Evolutionary conservation across 2,888 invertebrate species (phyloP).

Genomic region (Andrena haemorrhoa): DNA sequence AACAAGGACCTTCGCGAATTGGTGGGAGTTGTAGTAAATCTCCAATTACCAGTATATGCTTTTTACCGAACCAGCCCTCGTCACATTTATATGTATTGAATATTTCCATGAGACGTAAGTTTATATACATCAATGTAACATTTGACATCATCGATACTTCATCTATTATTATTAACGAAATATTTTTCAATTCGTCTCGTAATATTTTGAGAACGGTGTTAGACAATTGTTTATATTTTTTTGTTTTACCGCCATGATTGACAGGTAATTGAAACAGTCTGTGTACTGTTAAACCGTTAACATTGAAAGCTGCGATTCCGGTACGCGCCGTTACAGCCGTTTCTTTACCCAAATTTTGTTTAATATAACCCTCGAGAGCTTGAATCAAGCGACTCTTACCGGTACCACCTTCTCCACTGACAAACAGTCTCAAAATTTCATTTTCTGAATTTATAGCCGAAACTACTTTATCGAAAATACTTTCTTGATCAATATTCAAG

Average conservation of each 20-base stretch:
- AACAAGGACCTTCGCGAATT: background rate
- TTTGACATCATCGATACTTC: background rate
- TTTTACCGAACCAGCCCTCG: background rate
- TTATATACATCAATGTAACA: background rate
- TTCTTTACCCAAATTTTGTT: background rate
- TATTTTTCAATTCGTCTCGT: too few relatives aligned
- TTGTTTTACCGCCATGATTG: background rate
- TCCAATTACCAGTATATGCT: background rate
- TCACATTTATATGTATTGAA: background rate
- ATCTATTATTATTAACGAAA: background rate
- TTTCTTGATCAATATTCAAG: background rate
- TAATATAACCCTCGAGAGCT: background rate
- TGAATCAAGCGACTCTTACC: background rate
- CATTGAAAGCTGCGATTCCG: background rate
- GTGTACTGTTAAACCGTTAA: background rate
- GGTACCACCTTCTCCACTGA: background rate
- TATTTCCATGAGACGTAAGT: background rate
- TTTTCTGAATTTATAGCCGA: background rate
- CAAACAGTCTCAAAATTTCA: background rate
- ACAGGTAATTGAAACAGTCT: background rate
- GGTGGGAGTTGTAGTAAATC: background rate
- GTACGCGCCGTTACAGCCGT: background rate
- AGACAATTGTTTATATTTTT: slow-evolving; percentile 2
- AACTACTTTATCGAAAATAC: background rate
- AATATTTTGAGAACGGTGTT: background rate